Base-by-base conservation (phyloP, 1,140 invertebrate genomes). In the Lerema accius region DNA sequence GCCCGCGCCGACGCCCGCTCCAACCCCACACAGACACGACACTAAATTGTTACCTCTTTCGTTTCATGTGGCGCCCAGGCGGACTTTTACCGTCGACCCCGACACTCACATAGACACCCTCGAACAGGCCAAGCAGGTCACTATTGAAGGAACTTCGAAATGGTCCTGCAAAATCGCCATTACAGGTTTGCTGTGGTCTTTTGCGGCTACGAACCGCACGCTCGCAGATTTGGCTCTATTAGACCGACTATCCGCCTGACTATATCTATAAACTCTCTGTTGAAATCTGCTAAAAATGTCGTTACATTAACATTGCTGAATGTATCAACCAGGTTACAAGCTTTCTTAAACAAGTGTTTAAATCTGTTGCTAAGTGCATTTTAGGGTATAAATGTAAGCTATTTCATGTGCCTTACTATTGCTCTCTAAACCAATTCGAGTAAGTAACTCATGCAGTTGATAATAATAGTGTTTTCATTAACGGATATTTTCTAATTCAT, bases 91-190 rank as follows among this genome's bases (percentile, higher is more conserved):
- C 94, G 96, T 99, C 94, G 97, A 99, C 93, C 97, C 98, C 92
- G 98, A 99, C 93, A 98, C 97, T 91, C 98, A 99, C 94, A 97
- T 98, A 93, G 98, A 99, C 94, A 97, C 97, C 92, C 95, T 99
- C 92, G 98, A 99, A 93, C 96, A 98, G 92, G 98, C 98, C 76
- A 98, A 99, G 93, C 95, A 96, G 92, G 95, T 96, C 92, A 98
- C 99, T 92, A 96, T 99, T 89, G 99, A 99, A 93, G 99, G 99
- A 92, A 99, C 98, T 82, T 99, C 98, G 87, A 99, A 99, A 94
- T 99, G 98, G 98, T 99, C 98, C 91, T 99, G 98, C 94, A 99
- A 99, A 95, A 98, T 99, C 93, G 97, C 97, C 87, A 97, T 98
- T 86, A 98, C 97, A 97, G 97, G 97, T 98, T 89, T 91, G 89